Evolutionary conservation across 2,888 invertebrate genomes (phyloP).

Genomic region (Gortyna flavago): DNA sequence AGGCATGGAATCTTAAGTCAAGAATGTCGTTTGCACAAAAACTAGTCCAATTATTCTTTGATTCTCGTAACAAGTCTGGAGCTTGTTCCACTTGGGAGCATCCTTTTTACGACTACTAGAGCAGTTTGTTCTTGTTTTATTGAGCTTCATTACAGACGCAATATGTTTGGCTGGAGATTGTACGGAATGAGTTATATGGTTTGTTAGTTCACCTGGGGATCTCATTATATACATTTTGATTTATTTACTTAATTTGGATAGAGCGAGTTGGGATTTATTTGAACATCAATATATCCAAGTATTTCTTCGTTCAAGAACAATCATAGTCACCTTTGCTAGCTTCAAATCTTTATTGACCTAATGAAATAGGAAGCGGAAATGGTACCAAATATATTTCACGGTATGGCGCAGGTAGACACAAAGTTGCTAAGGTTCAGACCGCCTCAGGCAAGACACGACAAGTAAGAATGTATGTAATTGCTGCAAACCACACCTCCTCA

Average conservation of each 20-base stretch:
- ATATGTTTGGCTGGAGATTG: constrained; percentile 45
- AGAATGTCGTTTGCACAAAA: constrained; percentile 61
- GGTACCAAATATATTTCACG: background rate
- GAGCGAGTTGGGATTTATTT: background rate
- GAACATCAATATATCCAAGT: background rate
- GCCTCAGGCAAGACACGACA: constrained; percentile 34
- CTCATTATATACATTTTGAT: constrained; percentile 33
- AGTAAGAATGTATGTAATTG: constrained; percentile 52
- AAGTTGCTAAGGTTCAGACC: constrained; percentile 11
- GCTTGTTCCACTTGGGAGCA: constrained; percentile 54
- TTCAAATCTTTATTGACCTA: constrained; percentile 2
- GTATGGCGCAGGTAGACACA: constrained; percentile 5
- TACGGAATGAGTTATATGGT: constrained; percentile 38
- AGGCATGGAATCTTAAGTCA: constrained; percentile 31
- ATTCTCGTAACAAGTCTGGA: constrained; percentile 61
- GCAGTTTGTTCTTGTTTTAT: constrained; percentile 61
- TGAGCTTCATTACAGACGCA: constrained; percentile 51
- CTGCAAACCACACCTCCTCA: constrained; percentile 50
- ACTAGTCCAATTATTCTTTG: constrained; percentile 65
- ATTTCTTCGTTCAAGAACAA: too few species aligned
- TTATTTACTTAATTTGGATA: constrained; percentile 19
- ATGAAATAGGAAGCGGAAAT: constrained; percentile 10
- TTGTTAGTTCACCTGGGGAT: constrained; percentile 30
- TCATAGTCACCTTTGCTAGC: background rate
- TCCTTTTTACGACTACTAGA: constrained; percentile 55